Percentiles rank a stretch among this genome's conserved stretches.
phyloP scores from a whole-genome alignment of 2,888 invertebrate genomes.

The Drosophila yooni region DNA sequence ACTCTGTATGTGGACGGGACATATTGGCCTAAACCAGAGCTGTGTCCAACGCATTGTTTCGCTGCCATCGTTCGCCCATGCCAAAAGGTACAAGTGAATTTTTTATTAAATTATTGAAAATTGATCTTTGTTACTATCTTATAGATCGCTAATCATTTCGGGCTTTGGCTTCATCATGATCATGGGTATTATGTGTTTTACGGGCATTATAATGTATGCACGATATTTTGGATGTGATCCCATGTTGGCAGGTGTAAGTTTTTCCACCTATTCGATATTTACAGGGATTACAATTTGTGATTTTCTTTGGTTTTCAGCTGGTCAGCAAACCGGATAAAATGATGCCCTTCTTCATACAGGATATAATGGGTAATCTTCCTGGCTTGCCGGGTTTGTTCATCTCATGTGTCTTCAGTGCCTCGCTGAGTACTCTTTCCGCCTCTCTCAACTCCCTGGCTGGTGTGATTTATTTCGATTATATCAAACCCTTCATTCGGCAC shows the following conservation, averaged over 20 bases:
- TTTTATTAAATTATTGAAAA: no score
- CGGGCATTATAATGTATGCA: slow-evolving; percentile 87
- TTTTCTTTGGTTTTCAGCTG: slow-evolving; percentile 62
- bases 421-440: slow-evolving; percentile 87
- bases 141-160: slow-evolving; percentile 86
- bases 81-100: slow-evolving; percentile 85
- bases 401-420: slow-evolving; percentile 88
- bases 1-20: slow-evolving; percentile 87
- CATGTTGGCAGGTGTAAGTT: slow-evolving; percentile 85
- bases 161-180: slow-evolving; percentile 86
- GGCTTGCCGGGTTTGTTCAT: slow-evolving; percentile 88
- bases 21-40: slow-evolving; percentile 89
- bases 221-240: slow-evolving; percentile 88
- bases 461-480: slow-evolving; percentile 87
- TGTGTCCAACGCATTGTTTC: slow-evolving; percentile 90
- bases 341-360: slow-evolving; percentile 87
- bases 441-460: slow-evolving; percentile 86
- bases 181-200: slow-evolving; percentile 86
- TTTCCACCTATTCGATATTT: rapidly evolving
- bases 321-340: slow-evolving; percentile 85
- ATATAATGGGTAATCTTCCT: slow-evolving; percentile 85
- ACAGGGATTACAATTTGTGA: background rate
- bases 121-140: background rate
- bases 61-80: slow-evolving; percentile 87
- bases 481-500: slow-evolving; percentile 84